Percentiles rank a stretch among this genome's conserved stretches.
Conservation (phyloP, 2,888 invertebrate genomes). For the Hartigia nigra region DNA sequence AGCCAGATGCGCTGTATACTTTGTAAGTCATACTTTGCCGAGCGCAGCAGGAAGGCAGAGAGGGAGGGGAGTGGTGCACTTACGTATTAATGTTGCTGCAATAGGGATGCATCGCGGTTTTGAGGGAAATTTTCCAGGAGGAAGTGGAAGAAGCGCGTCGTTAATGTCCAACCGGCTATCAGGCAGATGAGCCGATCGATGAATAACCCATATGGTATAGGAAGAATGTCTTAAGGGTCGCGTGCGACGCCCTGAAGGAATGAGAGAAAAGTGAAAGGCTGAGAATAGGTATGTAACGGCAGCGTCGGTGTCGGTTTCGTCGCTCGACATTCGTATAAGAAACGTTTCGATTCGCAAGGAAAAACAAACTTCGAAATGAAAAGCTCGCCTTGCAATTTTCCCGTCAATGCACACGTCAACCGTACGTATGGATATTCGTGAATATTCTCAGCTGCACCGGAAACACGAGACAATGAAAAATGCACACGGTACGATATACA, state of each 20-base stretch:
- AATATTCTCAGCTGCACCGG: constrained; percentile 3
- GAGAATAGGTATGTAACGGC: not conserved
- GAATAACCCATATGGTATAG: not conserved
- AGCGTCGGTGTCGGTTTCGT: not conserved
- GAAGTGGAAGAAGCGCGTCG: not conserved
- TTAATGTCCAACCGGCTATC: not conserved
- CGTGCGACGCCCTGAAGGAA: not conserved
- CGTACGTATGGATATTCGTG: constrained; percentile 14
- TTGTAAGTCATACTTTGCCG: constrained; percentile 3
- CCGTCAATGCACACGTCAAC: constrained; percentile 52
- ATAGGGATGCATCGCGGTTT: not conserved
- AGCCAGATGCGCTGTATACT: constrained; percentile 4
- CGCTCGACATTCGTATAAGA: not conserved
- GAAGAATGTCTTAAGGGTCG: not conserved
- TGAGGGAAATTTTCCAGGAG: not conserved
- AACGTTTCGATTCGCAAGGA: not conserved
- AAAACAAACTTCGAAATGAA: constrained; percentile 6
- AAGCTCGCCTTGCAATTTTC: constrained; percentile 47
- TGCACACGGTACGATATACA: constrained; percentile 33
- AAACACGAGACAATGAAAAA: constrained; percentile 38
- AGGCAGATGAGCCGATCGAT: not conserved
- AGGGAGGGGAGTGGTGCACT: not conserved
- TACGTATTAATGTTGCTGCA: not conserved
- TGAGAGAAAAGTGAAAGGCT: not conserved
- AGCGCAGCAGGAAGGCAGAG: not conserved